Conservation (phyloP, 2,888 invertebrate species). For the Oxycera nigricornis region DNA sequence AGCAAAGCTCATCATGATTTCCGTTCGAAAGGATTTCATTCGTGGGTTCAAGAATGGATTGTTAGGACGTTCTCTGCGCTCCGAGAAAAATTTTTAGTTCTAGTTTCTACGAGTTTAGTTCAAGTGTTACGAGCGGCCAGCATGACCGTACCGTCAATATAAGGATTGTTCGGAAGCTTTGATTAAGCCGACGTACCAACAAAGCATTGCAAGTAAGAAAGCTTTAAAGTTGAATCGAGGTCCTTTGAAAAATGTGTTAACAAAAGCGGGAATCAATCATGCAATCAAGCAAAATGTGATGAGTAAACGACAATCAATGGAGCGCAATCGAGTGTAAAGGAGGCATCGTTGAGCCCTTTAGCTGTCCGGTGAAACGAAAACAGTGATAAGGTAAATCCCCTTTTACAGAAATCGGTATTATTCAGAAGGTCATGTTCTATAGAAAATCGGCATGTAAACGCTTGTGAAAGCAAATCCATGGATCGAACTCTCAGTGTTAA, state of each 20-base stretch:
- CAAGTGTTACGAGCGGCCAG: conserved; percentile 27
- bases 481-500: no score
- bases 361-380: background rate
- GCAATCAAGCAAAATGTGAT: conserved; percentile 20
- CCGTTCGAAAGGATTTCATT: conserved; percentile 41
- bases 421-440: no score
- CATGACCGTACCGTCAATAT: background rate
- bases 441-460: no score
- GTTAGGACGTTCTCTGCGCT: conserved; percentile 46
- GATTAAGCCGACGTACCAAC: background rate
- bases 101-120: conserved; percentile 46
- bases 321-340: background rate
- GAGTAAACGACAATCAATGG: conserved; percentile 23
- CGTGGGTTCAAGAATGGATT: conserved; percentile 46
- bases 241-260: conserved; percentile 2
- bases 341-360: background rate
- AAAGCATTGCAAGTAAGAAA: background rate
- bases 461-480: no score
- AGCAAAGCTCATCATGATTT: conserved; percentile 28
- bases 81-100: conserved; percentile 42
- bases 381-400: conserved; percentile 6
- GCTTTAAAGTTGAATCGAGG: background rate
- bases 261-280: conserved; percentile 21
- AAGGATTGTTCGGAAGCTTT: background rate
- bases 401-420: background rate